Percentiles rank a stretch among this genome's conserved stretches.
phyloP scores from a whole-genome alignment of 2,113 vertebrate species.

The Hepsetus odoe region DNA sequence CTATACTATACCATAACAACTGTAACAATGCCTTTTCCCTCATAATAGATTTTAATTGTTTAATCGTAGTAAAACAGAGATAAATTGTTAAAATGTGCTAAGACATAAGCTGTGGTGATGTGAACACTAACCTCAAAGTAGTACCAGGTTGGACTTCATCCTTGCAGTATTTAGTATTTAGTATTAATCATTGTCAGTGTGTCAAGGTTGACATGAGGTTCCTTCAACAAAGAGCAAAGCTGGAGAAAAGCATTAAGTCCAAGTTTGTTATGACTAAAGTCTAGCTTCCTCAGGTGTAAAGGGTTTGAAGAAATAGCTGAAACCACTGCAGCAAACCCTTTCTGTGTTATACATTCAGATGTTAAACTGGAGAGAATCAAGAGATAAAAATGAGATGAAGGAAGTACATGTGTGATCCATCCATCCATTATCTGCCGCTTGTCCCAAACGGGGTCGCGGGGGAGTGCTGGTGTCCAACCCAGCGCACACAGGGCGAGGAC shows the following conservation, averaged over 20 bases:
- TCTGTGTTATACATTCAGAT: background rate
- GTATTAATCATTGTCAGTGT: background rate
- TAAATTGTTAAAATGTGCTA: background rate
- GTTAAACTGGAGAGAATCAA: background rate
- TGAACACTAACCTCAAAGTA: background rate
- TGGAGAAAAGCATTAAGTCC: background rate
- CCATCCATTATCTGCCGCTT: too few species aligned
- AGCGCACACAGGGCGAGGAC: too few species aligned
- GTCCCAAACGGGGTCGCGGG: too few species aligned
- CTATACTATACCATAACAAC: too few species aligned
- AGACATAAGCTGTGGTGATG: background rate
- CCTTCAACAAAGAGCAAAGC: conserved; percentile 9
- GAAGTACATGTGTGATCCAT: too few species aligned
- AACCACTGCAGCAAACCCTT: background rate
- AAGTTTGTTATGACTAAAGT: background rate
- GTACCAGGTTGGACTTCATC: too few species aligned
- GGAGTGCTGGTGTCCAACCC: too few species aligned
- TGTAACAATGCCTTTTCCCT: too few species aligned
- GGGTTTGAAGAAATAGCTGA: background rate
- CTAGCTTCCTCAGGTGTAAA: background rate
- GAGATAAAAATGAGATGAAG: background rate
- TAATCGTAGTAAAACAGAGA: too few species aligned
- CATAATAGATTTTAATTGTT: too few species aligned
- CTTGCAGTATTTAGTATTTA: too few species aligned
- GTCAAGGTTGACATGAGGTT: background rate